phyloP scores from a whole-genome alignment of 2,888 invertebrate genomes.

The Morinoia aosen region DNA sequence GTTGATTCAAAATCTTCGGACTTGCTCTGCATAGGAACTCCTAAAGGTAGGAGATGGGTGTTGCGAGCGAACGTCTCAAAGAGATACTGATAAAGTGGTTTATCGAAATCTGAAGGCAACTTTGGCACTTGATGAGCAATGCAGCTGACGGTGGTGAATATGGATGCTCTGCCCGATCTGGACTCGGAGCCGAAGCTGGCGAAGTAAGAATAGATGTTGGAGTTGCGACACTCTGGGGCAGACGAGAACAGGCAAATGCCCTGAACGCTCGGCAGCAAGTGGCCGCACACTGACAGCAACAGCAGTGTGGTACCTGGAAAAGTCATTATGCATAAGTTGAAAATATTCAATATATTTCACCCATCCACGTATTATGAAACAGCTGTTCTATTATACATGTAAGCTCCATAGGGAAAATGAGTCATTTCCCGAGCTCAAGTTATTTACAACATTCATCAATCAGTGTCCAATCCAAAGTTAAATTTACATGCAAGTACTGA shows the following conservation, averaged over 20 bases:
- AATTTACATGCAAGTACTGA: no score
- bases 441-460: no score
- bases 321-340: neutral
- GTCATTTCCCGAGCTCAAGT: no score
- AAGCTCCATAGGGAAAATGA: no score
- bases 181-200: slow-evolving; percentile 7
- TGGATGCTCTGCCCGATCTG: slow-evolving; percentile 19
- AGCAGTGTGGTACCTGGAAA: slow-evolving; percentile 8
- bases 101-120: slow-evolving; percentile 38
- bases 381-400: no score
- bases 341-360: no score
- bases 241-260: slow-evolving; percentile 22
- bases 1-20: slow-evolving; percentile 50
- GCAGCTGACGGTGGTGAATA: slow-evolving; percentile 42
- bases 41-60: slow-evolving; percentile 49
- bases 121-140: slow-evolving; percentile 42
- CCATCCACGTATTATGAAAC: no score
- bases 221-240: slow-evolving; percentile 9
- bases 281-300: slow-evolving; percentile 5
- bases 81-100: slow-evolving; percentile 50
- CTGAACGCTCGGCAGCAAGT: slow-evolving; percentile 2
- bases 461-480: no score
- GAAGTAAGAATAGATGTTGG: slow-evolving; percentile 37
- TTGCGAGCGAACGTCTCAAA: slow-evolving; percentile 48
- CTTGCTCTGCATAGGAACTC: slow-evolving; percentile 49